These are phyloP conservation scores for Epistrophella euchroma DNA, from an alignment of 2,888 invertebrate genomes.

Conservation along the genomic window DNA sequence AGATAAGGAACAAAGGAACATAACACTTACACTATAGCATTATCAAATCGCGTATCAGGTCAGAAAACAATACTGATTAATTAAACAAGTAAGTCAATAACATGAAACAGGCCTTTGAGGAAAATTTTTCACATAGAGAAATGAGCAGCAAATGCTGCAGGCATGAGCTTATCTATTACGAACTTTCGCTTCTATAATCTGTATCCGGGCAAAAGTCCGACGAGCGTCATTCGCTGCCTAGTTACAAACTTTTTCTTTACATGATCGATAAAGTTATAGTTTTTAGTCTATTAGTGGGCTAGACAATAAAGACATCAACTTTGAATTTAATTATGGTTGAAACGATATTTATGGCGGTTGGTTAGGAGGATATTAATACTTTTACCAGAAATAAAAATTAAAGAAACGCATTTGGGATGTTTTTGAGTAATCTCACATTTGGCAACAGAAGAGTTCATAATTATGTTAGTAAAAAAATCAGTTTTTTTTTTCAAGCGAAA, in stretches of 20 bases:
- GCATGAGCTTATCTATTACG: constrained; percentile 11
- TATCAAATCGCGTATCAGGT: constrained; percentile 1
- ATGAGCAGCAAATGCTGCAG: neutral
- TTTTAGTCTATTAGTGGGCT: neutral
- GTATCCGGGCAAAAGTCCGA: constrained; percentile 16
- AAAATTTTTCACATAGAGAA: neutral
- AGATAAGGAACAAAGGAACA: constrained; percentile 9
- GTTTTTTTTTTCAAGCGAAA: too few relatives aligned
- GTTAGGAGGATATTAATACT: neutral
- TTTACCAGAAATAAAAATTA: too few relatives aligned
- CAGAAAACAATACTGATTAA: neutral
- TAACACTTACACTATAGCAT: neutral
- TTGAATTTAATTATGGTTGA: neutral
- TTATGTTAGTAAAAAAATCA: too few relatives aligned
- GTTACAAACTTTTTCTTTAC: constrained; percentile 10
- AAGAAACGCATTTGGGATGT: too few relatives aligned
- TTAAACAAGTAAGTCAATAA: constrained; percentile 6
- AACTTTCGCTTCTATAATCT: neutral
- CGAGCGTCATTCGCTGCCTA: neutral
- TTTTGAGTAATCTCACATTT: too few relatives aligned
- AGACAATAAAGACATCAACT: neutral
- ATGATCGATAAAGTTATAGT: neutral
- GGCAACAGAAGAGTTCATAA: too few relatives aligned
- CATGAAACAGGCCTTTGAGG: neutral
- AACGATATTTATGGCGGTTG: neutral